These are phyloP conservation scores for Limnephilus lunatus DNA, from an alignment of 2,888 invertebrate genomes.

Conservation along the genomic window DNA sequence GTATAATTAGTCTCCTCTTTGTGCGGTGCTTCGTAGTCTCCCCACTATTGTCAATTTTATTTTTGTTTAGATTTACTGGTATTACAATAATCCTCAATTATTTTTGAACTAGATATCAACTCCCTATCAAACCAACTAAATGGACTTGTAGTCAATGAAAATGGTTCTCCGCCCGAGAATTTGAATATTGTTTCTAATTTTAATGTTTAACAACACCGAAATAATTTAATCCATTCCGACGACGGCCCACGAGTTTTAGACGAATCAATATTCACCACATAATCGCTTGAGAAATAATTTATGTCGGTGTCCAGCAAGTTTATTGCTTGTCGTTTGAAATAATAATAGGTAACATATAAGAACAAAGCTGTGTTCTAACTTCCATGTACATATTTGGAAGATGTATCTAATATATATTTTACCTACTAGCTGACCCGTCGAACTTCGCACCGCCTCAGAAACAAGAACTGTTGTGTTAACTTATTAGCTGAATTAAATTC, in stretches of 20 bases:
- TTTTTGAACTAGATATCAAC: not conserved
- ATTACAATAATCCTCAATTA: too few species aligned
- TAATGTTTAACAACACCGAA: not conserved
- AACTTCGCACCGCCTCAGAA: too few species aligned
- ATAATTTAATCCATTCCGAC: not conserved
- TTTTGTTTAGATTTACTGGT: too few species aligned
- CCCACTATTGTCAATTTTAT: too few species aligned
- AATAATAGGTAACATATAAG: not conserved
- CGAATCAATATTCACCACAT: not conserved
- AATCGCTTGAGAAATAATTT: not conserved
- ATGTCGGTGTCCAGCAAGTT: not conserved
- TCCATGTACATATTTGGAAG: not conserved
- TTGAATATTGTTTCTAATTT: not conserved
- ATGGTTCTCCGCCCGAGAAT: not conserved
- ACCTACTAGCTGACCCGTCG: too few species aligned
- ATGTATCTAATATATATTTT: too few species aligned
- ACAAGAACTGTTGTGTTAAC: too few species aligned
- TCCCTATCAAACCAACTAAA: too few species aligned
- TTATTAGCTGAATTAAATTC: too few species aligned
- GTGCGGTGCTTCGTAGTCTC: too few species aligned
- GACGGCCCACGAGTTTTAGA: not conserved
- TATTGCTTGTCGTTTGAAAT: not conserved
- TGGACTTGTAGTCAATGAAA: not conserved
- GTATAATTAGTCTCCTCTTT: too few species aligned
- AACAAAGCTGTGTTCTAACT: not conserved